Evolutionary conservation across 2,888 invertebrate genomes (phyloP), one percentile per base, ranked within the genome.

Genomic region (Lochmaea capreae): DNA sequence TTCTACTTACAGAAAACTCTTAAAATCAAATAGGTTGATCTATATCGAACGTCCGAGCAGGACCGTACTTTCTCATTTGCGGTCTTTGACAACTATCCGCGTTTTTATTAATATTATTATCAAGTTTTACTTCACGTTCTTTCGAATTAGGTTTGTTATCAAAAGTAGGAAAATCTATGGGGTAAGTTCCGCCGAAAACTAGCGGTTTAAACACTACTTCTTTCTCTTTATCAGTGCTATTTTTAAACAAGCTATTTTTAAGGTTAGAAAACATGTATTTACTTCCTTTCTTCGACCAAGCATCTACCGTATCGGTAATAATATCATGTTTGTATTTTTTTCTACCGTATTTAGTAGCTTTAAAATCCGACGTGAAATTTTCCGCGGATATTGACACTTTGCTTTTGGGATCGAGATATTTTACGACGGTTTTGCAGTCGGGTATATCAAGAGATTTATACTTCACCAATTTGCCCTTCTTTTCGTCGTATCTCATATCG

Each of bases 171-270:
- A 90, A 90, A 85, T 95, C 95, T 79, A 96, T 96, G 5, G 96
- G 95, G 89, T 91, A 96, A 3, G 96, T 96, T 68, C 95, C 95
- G 81, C 95, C 94, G 86, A 95, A 95, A 76, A 95, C 90, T 63
- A 95, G 89, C 75, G 93, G 93, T 83, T 91, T 92, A 84, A 89
- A 91, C 18, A 85, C 79, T 9, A 86, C 78, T 67, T 83, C 81
- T 73, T 86, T 86, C 22, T 84, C 83, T 9, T 78, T 77, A 8
- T 79, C 75, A 62, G 81, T 81, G 62, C 76, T 80, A 59, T 80
- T 83, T 74, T 83, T 86, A 76, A 87, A 87, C 57, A 87, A 73
- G 5, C 86, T 85, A 77, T 85, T 85, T 78, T 82, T 86, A 10
- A 87, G 76, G 73, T 86, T 86, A 46, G 84, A 84, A 74, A 84